A percentile compares a stretch with the other conserved stretches of the same genome.
phyloP scores from a whole-genome alignment of 2,888 invertebrate species.

The Clostera curtula region DNA sequence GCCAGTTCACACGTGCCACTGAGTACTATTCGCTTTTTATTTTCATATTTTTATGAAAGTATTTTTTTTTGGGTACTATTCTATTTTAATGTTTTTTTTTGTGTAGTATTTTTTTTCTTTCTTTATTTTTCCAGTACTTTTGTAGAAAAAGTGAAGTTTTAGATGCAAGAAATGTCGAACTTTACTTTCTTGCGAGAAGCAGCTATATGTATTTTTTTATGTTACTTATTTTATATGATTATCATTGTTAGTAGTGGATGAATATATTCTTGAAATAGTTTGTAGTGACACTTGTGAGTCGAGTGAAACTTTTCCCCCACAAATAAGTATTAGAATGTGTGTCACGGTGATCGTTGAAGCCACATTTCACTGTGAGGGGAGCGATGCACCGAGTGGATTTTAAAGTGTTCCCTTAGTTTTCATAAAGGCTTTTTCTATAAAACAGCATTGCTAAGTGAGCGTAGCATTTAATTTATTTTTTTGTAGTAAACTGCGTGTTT shows the following conservation, averaged over 20 bases:
- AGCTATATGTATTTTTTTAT: too few relatives aligned
- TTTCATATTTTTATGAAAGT: not conserved
- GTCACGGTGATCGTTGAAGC: slow-evolving; percentile 48
- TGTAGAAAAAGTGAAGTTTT: too few relatives aligned
- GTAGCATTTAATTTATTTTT: too few relatives aligned
- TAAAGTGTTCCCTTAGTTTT: slow-evolving; percentile 34
- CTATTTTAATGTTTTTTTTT: not conserved
- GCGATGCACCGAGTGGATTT: slow-evolving; percentile 34
- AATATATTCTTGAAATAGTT: not conserved
- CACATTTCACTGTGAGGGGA: slow-evolving; percentile 48
- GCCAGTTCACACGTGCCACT: slow-evolving; percentile 10
- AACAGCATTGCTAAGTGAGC: too few relatives aligned
- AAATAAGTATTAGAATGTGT: slow-evolving; percentile 66
- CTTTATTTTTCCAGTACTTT: not conserved
- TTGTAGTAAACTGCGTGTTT: too few relatives aligned
- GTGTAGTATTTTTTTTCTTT: not conserved
- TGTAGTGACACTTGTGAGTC: slow-evolving; percentile 20
- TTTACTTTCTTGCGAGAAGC: too few relatives aligned
- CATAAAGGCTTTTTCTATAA: too few relatives aligned
- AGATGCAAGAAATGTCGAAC: too few relatives aligned
- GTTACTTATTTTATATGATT: too few relatives aligned
- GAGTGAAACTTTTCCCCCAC: slow-evolving; percentile 27
- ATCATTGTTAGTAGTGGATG: too few relatives aligned
- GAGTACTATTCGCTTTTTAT: not conserved
- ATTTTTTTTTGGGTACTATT: not conserved